Base-by-base conservation (phyloP, 2,797 vertebrate species). In the Phrynocephalus vlangalii region DNA sequence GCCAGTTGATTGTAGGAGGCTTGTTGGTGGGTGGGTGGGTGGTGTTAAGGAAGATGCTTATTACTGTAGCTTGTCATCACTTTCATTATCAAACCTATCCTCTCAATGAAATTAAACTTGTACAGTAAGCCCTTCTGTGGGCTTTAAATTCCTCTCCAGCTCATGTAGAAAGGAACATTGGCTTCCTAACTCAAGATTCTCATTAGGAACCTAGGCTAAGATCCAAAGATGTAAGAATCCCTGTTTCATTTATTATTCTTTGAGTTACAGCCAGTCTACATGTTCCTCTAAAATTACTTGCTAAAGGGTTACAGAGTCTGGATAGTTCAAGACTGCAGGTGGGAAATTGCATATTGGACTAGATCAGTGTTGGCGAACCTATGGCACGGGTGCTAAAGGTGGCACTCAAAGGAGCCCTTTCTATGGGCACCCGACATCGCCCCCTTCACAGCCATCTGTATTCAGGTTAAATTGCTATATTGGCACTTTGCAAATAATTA, bases 71-170 rank as follows among this genome's bases (percentile, higher is more conserved):
- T 24, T 83, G 48, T 84, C 18, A 26, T 60, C 26, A 3, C 24
- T 18, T 1, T 84, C 56, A 26, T 79, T 50, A 33, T 33, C 33
- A 30, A 38, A 71, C 48, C 66, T 72, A 15, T 44, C 38, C 38
- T 84, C 68, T 78, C 75, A 30, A 30, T 50, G 76, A 66, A 79
- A 71, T 83, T 79, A 79, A 33, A 82, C 13, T 84, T 50, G 9
- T 38, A n/a, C 48, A 79, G 6, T 24, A 15, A 48, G 3, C 30
- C n/a, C 3, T 75, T 72, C 24, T 20, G n/a, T 70, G 60, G 56
- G n/a, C 13, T 76, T 88, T 52, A 56, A 85, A 68, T 52, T 44
- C 3, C 26, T 76, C 16, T 7, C 5, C 66, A 28, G 24, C 24
- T n/a, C 6, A 6, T 15, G 1, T 26, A 85, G 24, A 68, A 68